Percentiles rank a stretch among this genome's conserved stretches.
Conservation (phyloP, 2,888 invertebrate species). For the Beris chalybata region DNA sequence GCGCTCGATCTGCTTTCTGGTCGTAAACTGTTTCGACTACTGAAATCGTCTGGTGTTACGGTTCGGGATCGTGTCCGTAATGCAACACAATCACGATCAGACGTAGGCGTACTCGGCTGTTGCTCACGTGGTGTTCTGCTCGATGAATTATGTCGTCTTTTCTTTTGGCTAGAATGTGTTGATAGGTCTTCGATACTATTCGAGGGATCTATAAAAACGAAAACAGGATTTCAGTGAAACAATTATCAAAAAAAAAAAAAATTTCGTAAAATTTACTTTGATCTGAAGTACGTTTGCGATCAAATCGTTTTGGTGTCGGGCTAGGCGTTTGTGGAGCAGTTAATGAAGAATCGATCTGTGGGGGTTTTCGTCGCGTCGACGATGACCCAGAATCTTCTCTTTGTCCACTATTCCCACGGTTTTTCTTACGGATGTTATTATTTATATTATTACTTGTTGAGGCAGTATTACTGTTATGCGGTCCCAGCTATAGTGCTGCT, state of each 20-base stretch:
- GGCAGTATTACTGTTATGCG: constrained; percentile 7
- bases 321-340: constrained; percentile 5
- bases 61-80: constrained; percentile 33
- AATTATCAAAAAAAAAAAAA: background rate
- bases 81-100: constrained; percentile 28
- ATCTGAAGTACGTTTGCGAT: constrained; percentile 26
- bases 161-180: constrained; percentile 9
- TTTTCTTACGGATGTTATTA: constrained; percentile 19
- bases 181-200: constrained; percentile 6
- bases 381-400: constrained; percentile 6
- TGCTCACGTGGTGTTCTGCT: background rate
- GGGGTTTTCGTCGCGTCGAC: constrained; percentile 4
- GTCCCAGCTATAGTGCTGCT: constrained; percentile 44
- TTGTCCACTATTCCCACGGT: background rate
- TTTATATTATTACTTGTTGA: constrained; percentile 18
- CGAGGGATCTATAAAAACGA: background rate
- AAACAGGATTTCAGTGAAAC: background rate
- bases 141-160: background rate
- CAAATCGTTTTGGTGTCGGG: constrained; percentile 20
- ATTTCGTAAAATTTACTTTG: constrained; percentile 17
- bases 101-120: background rate
- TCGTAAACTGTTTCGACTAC: background rate
- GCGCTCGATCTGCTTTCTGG: too few species aligned
- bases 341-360: background rate
- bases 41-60: constrained; percentile 13